Conservation (phyloP, 92 coral and sea anemone species). For the Phenganax subtilis region DNA sequence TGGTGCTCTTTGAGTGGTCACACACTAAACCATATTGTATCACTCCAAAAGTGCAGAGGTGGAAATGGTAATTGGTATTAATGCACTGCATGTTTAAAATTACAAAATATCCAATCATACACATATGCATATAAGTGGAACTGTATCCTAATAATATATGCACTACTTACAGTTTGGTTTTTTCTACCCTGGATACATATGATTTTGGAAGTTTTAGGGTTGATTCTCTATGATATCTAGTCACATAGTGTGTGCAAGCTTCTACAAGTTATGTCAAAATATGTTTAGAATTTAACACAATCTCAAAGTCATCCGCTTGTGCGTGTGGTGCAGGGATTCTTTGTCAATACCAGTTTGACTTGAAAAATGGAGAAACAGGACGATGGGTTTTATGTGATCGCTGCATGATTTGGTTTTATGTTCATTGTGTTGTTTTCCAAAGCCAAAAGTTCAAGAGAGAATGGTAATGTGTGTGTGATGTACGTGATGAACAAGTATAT, state of each 20-base stretch:
- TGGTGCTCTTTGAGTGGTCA: not conserved
- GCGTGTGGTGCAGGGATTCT: not conserved
- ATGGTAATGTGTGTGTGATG: too few relatives aligned
- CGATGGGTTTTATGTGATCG: not conserved
- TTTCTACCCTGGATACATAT: not conserved
- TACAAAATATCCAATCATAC: not conserved
- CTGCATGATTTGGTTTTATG: not conserved
- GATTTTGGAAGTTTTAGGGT: too few relatives aligned
- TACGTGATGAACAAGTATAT: too few relatives aligned
- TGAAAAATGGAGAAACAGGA: not conserved
- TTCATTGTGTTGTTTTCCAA: too few relatives aligned
- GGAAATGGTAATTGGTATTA: not conserved
- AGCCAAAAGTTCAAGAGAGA: too few relatives aligned
- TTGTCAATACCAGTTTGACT: not conserved
- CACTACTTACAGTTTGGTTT: not conserved
- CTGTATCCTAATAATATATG: too few relatives aligned
- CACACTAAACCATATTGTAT: not conserved
- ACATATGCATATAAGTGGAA: not conserved
- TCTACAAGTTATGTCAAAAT: not conserved
- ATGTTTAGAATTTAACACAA: not conserved
- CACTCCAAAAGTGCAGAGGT: not conserved
- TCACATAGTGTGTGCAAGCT: not conserved
- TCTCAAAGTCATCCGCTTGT: not conserved
- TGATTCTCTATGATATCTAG: too few relatives aligned
- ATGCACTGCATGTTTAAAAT: too few relatives aligned